Base-by-base conservation (phyloP, 1,140 invertebrate genomes). In the Drosophila mauritiana region DNA sequence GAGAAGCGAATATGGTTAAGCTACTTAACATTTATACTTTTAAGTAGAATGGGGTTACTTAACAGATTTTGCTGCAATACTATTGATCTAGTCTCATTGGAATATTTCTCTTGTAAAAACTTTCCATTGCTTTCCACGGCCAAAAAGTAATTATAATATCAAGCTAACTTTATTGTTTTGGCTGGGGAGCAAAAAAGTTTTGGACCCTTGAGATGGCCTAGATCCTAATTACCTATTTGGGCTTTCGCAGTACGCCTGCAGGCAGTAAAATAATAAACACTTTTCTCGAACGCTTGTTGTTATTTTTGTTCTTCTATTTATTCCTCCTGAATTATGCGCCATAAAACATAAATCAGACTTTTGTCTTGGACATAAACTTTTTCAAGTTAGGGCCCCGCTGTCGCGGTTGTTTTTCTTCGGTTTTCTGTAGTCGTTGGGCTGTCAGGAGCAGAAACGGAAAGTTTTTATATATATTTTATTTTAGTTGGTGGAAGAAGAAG, bases 221-320 rank as follows among this genome's bases (percentile, higher is more conserved):
- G 42, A 49, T 39, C 52, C 53, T 70, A 72, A 70, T 72, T 55
- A 63, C 42, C 51, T 62, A 53, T 58, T 64, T 61, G 56, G 49
- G 15, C 36, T 12, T 31, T 25, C 62, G 25, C 62, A 73, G 81
- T 73, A 68, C 64, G 45, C 43, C 56, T 52, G 27, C 45, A 37
- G 43, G 43, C 59, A 78, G 69, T 86, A 72, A 82, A 88, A 85
- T 82, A 88, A 82, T 86, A 82, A 88, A 86, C 83, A 88, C 62
- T 79, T 69, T 57, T 52, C 77, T 53, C 25, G 49, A 69, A 84
- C 73, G 53, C 45, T 55, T 31, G 12, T 37, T 53, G 5, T 36
- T 67, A 34, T 73, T 68, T 64, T 82, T 22, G 67, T 68, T 64
- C 72, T 82, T 22, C 20, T 78, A 49, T 73, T 69, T 49, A 42